Percentiles rank a stretch among this genome's conserved stretches.
phyloP scores from a whole-genome alignment of 2,888 invertebrate genomes.

The Phalera bucephala region DNA sequence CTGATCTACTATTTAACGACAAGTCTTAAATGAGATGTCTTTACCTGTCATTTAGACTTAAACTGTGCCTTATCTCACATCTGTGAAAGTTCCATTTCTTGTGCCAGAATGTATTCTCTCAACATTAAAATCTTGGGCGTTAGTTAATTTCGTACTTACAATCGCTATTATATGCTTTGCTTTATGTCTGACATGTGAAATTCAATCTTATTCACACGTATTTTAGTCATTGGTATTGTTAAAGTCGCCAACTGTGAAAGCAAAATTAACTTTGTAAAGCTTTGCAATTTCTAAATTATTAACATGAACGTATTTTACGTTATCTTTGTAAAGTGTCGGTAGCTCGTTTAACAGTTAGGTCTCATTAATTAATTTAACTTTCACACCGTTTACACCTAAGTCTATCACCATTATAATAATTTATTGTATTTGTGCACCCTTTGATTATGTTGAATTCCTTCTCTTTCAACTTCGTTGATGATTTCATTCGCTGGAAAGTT shows the following conservation, averaged over 20 bases:
- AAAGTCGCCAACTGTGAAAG: conserved; percentile 2
- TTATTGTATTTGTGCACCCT: conserved; percentile 34
- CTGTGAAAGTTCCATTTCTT: conserved; percentile 48
- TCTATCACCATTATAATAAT: conserved; percentile 30
- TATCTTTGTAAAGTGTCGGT: conserved; percentile 35
- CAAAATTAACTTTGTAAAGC: conserved; percentile 16
- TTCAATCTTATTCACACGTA: conserved; percentile 18
- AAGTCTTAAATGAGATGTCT: conserved; percentile 36
- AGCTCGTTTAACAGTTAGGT: conserved; percentile 37
- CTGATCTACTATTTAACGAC: conserved; percentile 13
- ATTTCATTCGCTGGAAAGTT: conserved; percentile 26
- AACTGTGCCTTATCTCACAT: conserved; percentile 40
- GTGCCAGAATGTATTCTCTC: conserved; percentile 36
- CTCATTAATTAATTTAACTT: conserved; percentile 53
- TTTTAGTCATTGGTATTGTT: conserved; percentile 11
- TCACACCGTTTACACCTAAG: conserved; percentile 43
- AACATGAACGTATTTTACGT: conserved; percentile 27
- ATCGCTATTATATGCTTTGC: conserved; percentile 17
- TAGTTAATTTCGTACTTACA: conserved; percentile 38
- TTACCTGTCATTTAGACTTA: conserved; percentile 39
- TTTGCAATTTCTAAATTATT: conserved; percentile 28
- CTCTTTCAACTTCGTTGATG: conserved; percentile 22
- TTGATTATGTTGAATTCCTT: conserved; percentile 19
- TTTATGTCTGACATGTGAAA: conserved; percentile 24
- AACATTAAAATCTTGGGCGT: conserved; percentile 40